These are phyloP conservation scores for Ichneumoninae sp. DNA, from an alignment of 2,888 invertebrate species.

Conservation along the genomic window DNA sequence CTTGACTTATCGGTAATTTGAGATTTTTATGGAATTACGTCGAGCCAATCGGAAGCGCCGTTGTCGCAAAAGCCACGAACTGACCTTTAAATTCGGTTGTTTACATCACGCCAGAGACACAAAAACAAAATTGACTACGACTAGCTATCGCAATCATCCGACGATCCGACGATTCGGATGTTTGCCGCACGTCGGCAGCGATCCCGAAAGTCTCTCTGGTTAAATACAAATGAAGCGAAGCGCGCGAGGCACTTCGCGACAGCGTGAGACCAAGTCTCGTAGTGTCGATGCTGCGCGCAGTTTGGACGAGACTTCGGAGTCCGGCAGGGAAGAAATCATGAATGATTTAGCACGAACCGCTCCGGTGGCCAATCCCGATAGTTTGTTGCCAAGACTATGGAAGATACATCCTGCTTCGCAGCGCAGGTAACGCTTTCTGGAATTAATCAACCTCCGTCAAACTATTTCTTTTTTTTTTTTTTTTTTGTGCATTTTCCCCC, in stretches of 20 bases:
- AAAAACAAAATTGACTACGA: background rate
- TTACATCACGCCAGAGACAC: background rate
- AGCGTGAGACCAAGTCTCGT: background rate
- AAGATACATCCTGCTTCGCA: slow-evolving; percentile 50
- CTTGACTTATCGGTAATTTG: background rate
- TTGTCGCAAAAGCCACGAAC: background rate
- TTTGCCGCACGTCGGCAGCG: background rate
- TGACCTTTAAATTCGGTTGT: background rate
- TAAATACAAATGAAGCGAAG: background rate
- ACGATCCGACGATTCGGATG: background rate
- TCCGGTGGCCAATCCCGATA: slow-evolving; percentile 15
- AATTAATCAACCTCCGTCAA: background rate
- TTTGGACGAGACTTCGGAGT: background rate
- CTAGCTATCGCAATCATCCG: background rate
- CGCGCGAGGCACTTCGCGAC: background rate
- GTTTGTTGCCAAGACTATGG: slow-evolving; percentile 50
- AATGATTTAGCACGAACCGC: background rate
- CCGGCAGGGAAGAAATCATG: background rate
- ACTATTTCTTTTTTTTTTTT: background rate
- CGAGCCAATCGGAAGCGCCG: too few species aligned
- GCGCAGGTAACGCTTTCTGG: slow-evolving; percentile 32
- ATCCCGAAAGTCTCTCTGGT: background rate
- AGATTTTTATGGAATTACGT: background rate
- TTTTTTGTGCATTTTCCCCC: too few species aligned
- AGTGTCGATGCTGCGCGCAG: background rate